phyloP scores from a whole-genome alignment of 2,113 vertebrate genomes.

The Madoqua kirkii region DNA sequence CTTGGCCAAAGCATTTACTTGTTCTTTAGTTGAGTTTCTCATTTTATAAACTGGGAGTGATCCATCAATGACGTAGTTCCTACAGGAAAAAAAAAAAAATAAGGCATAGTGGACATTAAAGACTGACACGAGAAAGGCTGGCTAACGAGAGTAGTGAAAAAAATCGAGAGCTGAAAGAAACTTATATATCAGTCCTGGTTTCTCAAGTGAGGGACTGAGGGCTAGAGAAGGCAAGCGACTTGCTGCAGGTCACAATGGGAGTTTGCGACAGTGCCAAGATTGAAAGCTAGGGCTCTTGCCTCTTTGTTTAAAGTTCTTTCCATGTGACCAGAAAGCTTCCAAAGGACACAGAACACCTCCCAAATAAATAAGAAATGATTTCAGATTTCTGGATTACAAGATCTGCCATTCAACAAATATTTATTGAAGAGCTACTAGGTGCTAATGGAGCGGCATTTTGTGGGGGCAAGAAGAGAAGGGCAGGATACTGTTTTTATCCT shows the following conservation, averaged over 20 bases:
- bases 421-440: neutral
- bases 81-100: neutral
- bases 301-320: neutral
- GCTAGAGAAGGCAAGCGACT: neutral
- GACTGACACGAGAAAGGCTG: neutral
- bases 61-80: neutral
- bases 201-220: neutral
- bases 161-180: neutral
- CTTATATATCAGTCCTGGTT: neutral
- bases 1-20: neutral
- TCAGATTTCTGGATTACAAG: neutral
- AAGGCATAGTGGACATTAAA: neutral
- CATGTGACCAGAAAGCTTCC: constrained; percentile 3
- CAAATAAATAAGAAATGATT: constrained; percentile 15
- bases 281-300: neutral
- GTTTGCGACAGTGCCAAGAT: constrained; percentile 2
- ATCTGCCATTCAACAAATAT: constrained; percentile 13
- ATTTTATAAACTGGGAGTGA: neutral
- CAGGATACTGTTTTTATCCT: neutral
- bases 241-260: neutral
- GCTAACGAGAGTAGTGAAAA: neutral
- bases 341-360: neutral
- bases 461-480: neutral
- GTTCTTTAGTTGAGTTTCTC: neutral
- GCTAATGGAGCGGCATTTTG: neutral